Conservation (phyloP, 2,113 vertebrate species). For the Nothobranchius kuhntae region DNA sequence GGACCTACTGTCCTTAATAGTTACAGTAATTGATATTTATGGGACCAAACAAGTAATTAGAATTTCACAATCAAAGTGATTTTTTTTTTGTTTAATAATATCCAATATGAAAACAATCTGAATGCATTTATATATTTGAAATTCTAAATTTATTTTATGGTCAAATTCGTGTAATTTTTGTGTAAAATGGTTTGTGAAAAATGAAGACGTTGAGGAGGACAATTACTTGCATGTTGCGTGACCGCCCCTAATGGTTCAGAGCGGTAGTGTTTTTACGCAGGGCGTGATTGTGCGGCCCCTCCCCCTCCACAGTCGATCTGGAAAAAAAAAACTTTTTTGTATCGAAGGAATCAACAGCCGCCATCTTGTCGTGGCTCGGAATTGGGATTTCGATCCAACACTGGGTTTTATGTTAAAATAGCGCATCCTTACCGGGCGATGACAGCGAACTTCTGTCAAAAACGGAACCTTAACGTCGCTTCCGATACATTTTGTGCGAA, state of each 20-base stretch:
- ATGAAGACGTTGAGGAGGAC: no score
- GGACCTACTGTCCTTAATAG: no score
- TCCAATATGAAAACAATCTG: no score
- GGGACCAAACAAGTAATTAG: no score
- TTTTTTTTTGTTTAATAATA: no score
- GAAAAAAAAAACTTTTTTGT: slow-evolving; percentile 92
- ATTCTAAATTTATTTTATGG: not conserved
- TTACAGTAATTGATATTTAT: no score
- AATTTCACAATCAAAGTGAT: no score
- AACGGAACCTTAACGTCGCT: slow-evolving; percentile 58
- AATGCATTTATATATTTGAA: not conserved
- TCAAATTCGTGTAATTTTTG: not conserved
- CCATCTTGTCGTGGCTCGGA: slow-evolving; percentile 96
- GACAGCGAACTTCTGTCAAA: slow-evolving; percentile 69
- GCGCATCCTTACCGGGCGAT: slow-evolving; percentile 73
- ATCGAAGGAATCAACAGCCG: slow-evolving; percentile 95
- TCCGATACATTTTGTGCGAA: slow-evolving; percentile 70
- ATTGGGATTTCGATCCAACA: slow-evolving; percentile 85
- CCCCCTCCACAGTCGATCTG: slow-evolving; percentile 86
- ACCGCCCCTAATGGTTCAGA: slow-evolving; percentile 62
- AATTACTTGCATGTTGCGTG: slow-evolving; percentile 19
- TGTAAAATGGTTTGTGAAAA: not conserved
- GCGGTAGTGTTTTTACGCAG: slow-evolving; percentile 69
- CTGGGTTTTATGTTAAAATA: slow-evolving; percentile 73
- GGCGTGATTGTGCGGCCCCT: slow-evolving; percentile 85